phyloP scores from a whole-genome alignment of 2,797 vertebrate genomes.

The Enteromius thamalakanensis region DNA sequence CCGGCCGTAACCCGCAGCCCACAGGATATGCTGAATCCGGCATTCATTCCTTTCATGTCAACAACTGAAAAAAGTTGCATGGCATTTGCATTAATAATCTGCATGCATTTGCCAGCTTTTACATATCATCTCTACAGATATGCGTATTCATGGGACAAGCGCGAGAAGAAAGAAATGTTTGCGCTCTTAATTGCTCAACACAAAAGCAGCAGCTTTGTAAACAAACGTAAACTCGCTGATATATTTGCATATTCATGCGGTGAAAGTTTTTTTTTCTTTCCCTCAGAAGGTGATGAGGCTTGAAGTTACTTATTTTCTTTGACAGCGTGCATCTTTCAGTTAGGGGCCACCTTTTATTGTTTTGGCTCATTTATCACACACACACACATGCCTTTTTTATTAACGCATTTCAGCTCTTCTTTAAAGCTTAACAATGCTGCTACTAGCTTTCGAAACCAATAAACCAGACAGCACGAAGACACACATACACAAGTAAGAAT shows the following conservation, averaged over 20 bases:
- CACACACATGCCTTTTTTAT: conserved; percentile 17
- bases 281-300: conserved; percentile 63
- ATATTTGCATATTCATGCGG: conserved; percentile 78
- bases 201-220: conserved; percentile 79
- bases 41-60: conserved; percentile 51
- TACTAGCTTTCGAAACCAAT: conserved; percentile 12
- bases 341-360: conserved; percentile 62
- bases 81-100: conserved; percentile 57
- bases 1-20: conserved; percentile 13
- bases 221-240: conserved; percentile 71
- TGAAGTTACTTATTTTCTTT: conserved; percentile 74
- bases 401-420: background rate
- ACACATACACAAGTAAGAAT: conserved; percentile 1
- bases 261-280: conserved; percentile 58
- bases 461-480: background rate
- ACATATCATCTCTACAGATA: conserved; percentile 59
- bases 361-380: conserved; percentile 62
- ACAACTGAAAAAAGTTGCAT: conserved; percentile 44
- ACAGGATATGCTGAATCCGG: conserved; percentile 33
- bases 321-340: conserved; percentile 67
- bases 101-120: conserved; percentile 60
- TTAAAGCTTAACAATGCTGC: background rate
- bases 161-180: conserved; percentile 72
- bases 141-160: conserved; percentile 66
- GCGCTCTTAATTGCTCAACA: conserved; percentile 80